Conservation (phyloP, 2,113 vertebrate species). For the Eclectus roratus region DNA sequence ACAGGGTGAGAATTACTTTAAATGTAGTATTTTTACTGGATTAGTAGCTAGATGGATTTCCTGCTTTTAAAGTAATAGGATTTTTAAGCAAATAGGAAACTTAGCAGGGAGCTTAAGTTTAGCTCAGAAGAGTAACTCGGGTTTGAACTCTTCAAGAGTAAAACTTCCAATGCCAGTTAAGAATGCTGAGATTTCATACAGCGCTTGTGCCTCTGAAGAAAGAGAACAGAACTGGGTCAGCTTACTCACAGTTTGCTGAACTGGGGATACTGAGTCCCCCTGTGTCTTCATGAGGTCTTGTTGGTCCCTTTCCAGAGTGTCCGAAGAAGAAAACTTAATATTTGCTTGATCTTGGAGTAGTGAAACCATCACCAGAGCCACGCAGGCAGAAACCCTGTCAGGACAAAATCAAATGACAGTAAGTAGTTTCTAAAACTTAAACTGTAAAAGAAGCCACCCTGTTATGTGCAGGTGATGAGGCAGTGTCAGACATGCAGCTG, state of each 20-base stretch:
- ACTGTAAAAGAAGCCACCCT: background rate
- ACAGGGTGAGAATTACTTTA: background rate
- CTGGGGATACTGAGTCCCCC: slow-evolving; percentile 69
- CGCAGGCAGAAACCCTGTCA: slow-evolving; percentile 55
- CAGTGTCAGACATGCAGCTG: background rate
- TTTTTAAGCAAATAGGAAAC: background rate
- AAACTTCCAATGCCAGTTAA: background rate
- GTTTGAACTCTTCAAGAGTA: background rate
- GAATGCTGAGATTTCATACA: background rate
- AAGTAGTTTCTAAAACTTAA: background rate
- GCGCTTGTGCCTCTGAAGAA: background rate
- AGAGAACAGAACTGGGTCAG: background rate
- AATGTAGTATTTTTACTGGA: background rate
- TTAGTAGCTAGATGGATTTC: background rate
- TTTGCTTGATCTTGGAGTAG: slow-evolving; percentile 75
- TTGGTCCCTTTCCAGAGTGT: slow-evolving; percentile 72
- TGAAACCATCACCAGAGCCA: slow-evolving; percentile 75
- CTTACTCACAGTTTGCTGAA: slow-evolving; percentile 73
- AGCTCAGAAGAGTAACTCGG: background rate
- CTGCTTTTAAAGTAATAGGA: background rate
- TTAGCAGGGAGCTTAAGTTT: background rate
- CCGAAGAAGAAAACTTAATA: slow-evolving; percentile 68
- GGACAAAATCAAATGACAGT: slow-evolving; percentile 12
- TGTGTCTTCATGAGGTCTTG: slow-evolving; percentile 76
- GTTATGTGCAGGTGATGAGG: background rate